Percentiles rank a stretch among this genome's conserved stretches.
phyloP scores from a whole-genome alignment of 2,113 vertebrate species.

The Vulpes ferrilata region DNA sequence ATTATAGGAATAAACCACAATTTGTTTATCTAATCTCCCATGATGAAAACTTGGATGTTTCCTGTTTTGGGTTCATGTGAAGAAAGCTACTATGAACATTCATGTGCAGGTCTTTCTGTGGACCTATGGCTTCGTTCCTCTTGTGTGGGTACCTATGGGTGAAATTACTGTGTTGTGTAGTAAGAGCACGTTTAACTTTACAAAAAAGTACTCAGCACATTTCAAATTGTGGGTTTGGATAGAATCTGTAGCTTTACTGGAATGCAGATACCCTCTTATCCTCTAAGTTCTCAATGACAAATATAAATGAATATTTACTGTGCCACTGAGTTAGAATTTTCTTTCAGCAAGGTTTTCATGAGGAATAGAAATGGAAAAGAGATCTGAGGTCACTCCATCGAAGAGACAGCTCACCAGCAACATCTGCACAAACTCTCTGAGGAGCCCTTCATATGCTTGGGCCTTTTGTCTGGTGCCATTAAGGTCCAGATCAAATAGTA shows the following conservation, averaged over 20 bases:
- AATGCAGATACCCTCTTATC: not conserved
- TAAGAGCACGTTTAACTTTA: slow-evolving; percentile 7
- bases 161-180: not conserved
- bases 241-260: not conserved
- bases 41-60: not conserved
- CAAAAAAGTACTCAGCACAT: not conserved
- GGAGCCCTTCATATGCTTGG: not conserved
- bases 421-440: not conserved
- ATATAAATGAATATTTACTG: not conserved
- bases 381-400: not conserved
- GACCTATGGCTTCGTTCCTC: not conserved
- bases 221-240: slow-evolving; percentile 20
- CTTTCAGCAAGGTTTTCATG: not conserved
- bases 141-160: not conserved
- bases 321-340: slow-evolving; percentile 8
- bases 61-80: not conserved
- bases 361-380: not conserved
- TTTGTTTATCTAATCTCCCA: slow-evolving; percentile 35
- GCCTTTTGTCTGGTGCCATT: not conserved
- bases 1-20: not conserved
- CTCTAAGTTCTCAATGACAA: not conserved
- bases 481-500: not conserved
- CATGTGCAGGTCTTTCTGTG: not conserved
- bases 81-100: not conserved
- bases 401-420: not conserved